Evolutionary conservation across 2,113 vertebrate genomes (phyloP), one percentile per base, ranked within the genome.

Genomic region (Nannobrachium achirus): DNA sequence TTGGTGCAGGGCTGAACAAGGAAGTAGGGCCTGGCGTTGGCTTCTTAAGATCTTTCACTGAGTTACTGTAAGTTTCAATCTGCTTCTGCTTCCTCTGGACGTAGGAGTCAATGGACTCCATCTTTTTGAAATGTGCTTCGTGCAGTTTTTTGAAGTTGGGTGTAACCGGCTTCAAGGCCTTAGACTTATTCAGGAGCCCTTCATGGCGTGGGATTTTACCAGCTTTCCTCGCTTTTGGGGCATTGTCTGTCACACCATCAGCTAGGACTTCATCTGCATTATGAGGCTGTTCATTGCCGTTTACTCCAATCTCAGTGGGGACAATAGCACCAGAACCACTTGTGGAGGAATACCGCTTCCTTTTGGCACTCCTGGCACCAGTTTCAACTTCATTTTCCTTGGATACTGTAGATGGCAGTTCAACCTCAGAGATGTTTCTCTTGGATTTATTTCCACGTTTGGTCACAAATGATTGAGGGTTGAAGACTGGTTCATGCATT

Each of bases 131-230:
- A 44, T 92, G 93, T 14, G 95, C 95, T 73, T 98, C 95, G 0
- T 99, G 97, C 56, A 99, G 81, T 81, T 94, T 99, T 77, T 94
- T 97, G 64, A 98, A 98, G 77, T 99, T 97, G 8, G 97, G 96
- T 16, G 96, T 98, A 20, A 85, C 81, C 0, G 87, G 83, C 76
- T 89, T 88, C 59, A 86, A 57, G 7, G 14, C 67, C 76, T 84
- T 95, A 51, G 18, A 84, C 63, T 75, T 92, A 60, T 82, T 89
- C 86, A 63, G 86, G 15, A 14, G 58, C 11, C 86, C 72, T 42
- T 19, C 78, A 15, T 46, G 46, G 3, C 85, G 68, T 64, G 93
- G 89, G 62, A 93, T 95, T 84, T 88, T 95, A 59, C 87, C 88
- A 65, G 56, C 46, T 62, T 53, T 79, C 15, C 18, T 0, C 7